Evolutionary conservation across 2,797 vertebrate species (phyloP), one percentile per base, ranked within the genome.

Genomic region (Iguana delicatissima): DNA sequence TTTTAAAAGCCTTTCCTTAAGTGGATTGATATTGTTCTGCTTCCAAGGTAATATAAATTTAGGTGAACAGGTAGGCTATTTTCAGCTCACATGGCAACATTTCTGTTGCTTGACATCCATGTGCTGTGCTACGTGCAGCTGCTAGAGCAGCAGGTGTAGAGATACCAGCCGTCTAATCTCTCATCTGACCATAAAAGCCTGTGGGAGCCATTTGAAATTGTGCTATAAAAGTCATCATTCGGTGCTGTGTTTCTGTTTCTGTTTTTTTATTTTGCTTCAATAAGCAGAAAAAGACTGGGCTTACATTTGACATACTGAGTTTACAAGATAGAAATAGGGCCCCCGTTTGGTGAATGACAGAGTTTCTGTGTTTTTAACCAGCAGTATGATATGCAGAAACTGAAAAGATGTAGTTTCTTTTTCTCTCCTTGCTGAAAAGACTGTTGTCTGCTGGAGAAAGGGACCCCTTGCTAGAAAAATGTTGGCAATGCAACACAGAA

Each of bases 301-400:
- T 85, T 55, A 83, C 29, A 18, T 2, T 74, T 84, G 42, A 80
- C 32, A 59, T 57, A 77, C 35, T 80, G 64, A 55, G 52, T 89
- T 76, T 93, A 73, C 81, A 85, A 93, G 95, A 89, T 59, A 26
- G 80, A 93, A 85, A 92, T 92, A 88, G 69, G 87, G 64, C 46
- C 92, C 42, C 26, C 87, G 20, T 82, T 20, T n/a, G 46, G 42
- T 42, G 35, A 32, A 14, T 80, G 24, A 32, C 6, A 32, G 7
- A 42, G 13, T 29, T 80, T 55, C 24, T 38, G 22, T 55, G 2
- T 24, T 82, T 86, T 86, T 35, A 86, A 59, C 5, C 16, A 64
- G 0, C 4, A 38, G 16, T 14, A 29, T 82, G 55, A 29, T 26
- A 29, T 55, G 50, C 13, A 52, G 73, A 79, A 55, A 79, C 10